Evolutionary conservation across 1,140 invertebrate species (phyloP).

Genomic region (Aricia agestis): DNA sequence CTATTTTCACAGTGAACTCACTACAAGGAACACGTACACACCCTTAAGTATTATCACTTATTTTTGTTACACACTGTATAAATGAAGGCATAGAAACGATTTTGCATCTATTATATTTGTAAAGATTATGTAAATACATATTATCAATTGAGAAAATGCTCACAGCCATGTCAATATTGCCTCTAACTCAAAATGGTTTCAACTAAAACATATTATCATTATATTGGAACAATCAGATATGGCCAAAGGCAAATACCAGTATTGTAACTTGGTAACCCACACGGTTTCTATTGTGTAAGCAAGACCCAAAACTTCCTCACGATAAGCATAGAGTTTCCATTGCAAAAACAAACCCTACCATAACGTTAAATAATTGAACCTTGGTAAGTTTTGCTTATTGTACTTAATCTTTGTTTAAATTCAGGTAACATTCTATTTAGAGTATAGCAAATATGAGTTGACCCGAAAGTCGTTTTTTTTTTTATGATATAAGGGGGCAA

Average conservation of each 20-base stretch:
- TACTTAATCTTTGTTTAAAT: too few relatives aligned
- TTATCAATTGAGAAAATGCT: neutral
- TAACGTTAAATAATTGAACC: neutral
- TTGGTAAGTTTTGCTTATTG: neutral
- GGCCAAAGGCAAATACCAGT: neutral
- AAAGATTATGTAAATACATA: too few relatives aligned
- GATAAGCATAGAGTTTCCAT: neutral
- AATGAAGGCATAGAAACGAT: too few relatives aligned
- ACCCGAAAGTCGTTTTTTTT: too few relatives aligned
- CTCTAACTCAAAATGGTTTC: neutral
- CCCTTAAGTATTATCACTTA: too few relatives aligned
- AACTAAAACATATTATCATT: neutral
- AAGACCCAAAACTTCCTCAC: neutral
- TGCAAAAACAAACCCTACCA: neutral
- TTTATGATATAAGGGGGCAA: too few relatives aligned
- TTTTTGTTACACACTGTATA: too few relatives aligned
- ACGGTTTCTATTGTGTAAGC: neutral
- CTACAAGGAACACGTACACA: too few relatives aligned
- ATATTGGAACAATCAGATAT: neutral
- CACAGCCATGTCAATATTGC: neutral
- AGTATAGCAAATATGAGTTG: too few relatives aligned
- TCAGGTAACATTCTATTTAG: too few relatives aligned
- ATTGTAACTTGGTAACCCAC: neutral
- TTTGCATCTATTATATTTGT: too few relatives aligned
- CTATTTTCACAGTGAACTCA: too few relatives aligned